Evolutionary conservation across 2,113 vertebrate genomes (phyloP), one percentile per base, ranked within the genome.

Genomic region (Ciconia stormi): DNA sequence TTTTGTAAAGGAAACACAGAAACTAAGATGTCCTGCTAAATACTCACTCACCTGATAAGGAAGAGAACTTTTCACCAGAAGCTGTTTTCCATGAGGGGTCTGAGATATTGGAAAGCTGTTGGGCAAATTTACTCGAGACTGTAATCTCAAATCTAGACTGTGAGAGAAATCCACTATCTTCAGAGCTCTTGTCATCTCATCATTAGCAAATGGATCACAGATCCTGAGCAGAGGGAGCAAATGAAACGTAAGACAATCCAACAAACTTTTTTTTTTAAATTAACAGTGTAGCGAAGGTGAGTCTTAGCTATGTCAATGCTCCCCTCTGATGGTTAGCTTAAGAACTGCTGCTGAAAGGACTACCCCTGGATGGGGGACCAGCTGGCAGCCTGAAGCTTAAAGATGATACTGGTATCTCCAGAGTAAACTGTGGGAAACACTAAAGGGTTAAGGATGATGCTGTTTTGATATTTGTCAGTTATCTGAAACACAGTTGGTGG

Each of bases 81-180:
- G 97, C 85, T 98, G 98, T 42, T 98, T 97, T 63, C 95, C 98
- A 58, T 98, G 92, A 86, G 98, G 97, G 8, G 96, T 95, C 83
- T 98, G 98, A 47, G 97, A 96, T 26, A 98, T 93, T 10, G 98
- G 98, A 82, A 99, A 98, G 87, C 90, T 98, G 36, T 89, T 97
- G 29, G 97, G 96, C 4, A 97, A 79, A 14, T 67, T 97, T 49
- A 98, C 56, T 6, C 13, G 97, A 79, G 94, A 72, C 96, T 98
- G 98, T 4, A 97, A 73, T 40, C 94, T 96, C 85, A 99, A 88
- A 94, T 99, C 99, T 74, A 99, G 87, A 3, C 98, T 98, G 85
- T 97, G 97, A 58, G 98, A 99, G 92, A 99, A 99, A 96, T 99
- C 98, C 89, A 99, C 92, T 11, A 98, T 91, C 93, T 98, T 98